These are phyloP conservation scores for Patagioenas fasciata DNA, from an alignment of 2,113 vertebrate genomes.

Conservation along the genomic window DNA sequence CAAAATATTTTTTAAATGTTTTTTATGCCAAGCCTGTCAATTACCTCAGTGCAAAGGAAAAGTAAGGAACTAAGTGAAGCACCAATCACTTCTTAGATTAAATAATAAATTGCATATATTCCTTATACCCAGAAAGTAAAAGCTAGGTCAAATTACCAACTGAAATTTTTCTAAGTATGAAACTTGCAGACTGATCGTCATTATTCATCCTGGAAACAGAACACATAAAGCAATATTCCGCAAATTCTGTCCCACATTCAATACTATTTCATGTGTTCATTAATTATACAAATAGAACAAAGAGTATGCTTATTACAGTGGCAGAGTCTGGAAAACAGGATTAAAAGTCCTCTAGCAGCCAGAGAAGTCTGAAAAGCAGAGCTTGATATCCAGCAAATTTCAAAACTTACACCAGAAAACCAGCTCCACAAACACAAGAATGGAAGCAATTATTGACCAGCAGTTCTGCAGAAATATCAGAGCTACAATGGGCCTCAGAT, in stretches of 20 bases:
- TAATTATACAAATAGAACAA: background rate
- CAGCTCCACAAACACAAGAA: background rate
- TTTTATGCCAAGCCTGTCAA: background rate
- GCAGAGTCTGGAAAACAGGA: background rate
- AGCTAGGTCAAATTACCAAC: background rate
- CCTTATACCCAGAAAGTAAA: background rate
- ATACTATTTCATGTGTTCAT: background rate
- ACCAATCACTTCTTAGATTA: background rate
- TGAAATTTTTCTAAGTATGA: background rate
- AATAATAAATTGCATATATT: background rate
- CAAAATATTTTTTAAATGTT: background rate
- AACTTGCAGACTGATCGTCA: background rate
- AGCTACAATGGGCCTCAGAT: background rate
- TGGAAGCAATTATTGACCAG: background rate
- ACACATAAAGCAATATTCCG: background rate
- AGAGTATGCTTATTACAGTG: background rate
- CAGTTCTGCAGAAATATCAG: background rate
- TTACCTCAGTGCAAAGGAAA: background rate
- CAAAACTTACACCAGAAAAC: background rate
- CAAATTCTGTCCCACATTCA: background rate
- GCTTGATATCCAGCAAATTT: background rate
- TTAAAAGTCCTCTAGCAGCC: background rate
- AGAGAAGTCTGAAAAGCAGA: background rate
- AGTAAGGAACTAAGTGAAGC: background rate
- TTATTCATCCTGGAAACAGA: background rate